Conservation (phyloP, 2,888 invertebrate genomes). For the Ophioninae sp. region DNA sequence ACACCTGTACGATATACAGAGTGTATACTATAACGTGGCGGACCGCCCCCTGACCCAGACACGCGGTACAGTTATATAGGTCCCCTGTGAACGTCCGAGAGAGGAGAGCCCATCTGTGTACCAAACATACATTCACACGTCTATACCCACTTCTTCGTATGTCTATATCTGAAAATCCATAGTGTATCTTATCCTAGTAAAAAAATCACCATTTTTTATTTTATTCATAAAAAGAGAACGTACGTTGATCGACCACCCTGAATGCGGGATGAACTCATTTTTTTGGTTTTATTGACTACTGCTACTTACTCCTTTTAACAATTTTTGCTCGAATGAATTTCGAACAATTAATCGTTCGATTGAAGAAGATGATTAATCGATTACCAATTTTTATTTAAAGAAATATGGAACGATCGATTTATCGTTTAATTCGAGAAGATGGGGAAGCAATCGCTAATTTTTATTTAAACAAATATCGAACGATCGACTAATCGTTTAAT, state of each 20-base stretch:
- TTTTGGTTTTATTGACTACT: background rate
- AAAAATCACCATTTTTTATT: background rate
- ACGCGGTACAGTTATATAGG: conserved; percentile 83
- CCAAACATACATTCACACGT: background rate
- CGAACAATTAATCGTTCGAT: background rate
- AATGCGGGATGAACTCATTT: background rate
- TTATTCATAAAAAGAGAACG: no score
- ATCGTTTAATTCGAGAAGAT: no score
- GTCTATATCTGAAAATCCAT: background rate
- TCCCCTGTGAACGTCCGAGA: conserved; percentile 72
- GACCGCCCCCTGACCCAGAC: conserved; percentile 84
- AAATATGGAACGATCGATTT: conserved; percentile 15
- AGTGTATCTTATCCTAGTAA: conserved; percentile 11
- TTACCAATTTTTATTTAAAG: no score
- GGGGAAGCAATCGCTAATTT: no score
- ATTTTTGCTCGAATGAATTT: background rate
- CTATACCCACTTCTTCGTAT: background rate
- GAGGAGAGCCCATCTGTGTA: conserved; percentile 32
- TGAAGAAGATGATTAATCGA: no score
- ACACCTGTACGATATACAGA: conserved; percentile 82
- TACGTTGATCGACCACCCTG: background rate
- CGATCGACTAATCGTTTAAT: no score
- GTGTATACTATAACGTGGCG: conserved; percentile 78
- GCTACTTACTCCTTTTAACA: background rate
- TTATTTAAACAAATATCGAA: background rate